These are phyloP conservation scores for Anisognathus igniventris DNA, from an alignment of 2,797 vertebrate genomes.

Conservation along the genomic window DNA sequence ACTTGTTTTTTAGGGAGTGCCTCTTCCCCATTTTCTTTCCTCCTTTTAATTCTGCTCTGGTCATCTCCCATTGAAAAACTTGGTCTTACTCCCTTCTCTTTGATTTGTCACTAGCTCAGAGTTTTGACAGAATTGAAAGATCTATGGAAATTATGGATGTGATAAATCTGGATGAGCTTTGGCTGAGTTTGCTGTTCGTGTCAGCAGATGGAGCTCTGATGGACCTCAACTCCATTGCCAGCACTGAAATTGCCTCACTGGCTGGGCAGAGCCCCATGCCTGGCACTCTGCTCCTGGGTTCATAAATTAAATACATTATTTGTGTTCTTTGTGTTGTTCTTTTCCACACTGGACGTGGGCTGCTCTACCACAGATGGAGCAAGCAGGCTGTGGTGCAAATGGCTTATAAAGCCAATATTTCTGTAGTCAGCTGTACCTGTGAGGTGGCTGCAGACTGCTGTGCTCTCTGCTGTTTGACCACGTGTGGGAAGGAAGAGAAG, in stretches of 20 bases:
- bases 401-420: background rate
- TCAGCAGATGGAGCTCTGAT: slow-evolving; percentile 50
- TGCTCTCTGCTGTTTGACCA: background rate
- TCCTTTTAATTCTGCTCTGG: background rate
- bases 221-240: background rate
- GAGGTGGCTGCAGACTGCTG: background rate
- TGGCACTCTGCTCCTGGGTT: background rate
- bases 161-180: background rate
- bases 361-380: background rate
- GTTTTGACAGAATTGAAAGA: background rate
- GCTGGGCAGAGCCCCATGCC: background rate
- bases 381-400: background rate
- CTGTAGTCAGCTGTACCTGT: background rate
- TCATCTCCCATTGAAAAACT: background rate
- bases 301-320: background rate
- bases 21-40: fast-evolving
- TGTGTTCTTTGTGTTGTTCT: background rate
- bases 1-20: background rate
- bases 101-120: background rate
- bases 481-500: fast-evolving
- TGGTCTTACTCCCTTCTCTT: background rate
- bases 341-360: background rate
- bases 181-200: background rate
- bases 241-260: background rate
- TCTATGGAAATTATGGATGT: background rate